Evolutionary conservation across 2,888 invertebrate species (phyloP), one percentile per base, ranked within the genome.

Genomic region (Troilus luridus): DNA sequence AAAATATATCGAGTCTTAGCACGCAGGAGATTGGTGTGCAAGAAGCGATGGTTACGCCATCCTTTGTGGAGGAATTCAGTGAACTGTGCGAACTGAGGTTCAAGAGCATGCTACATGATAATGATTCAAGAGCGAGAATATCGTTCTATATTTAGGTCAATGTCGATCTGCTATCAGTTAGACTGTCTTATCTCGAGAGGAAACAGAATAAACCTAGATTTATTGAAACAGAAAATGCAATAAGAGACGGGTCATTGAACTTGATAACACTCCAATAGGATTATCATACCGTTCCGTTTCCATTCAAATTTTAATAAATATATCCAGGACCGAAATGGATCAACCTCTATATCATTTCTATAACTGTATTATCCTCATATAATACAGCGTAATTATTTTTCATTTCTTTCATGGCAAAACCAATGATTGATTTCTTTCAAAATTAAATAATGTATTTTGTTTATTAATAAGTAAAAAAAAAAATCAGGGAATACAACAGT

Each of bases 41-140:
- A 77, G 10, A 41, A 19, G 41, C 17, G 7, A 41, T 10, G 9
- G 72, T 77, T 77, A 77, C 72, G 72, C 41, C 27, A 77, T 27
- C 72, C 19, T 77, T 41, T 77, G 72, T 77, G 72, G 41, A 17
- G 72, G 72, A 77, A 77, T 77, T 27, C 72, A 77, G 14, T 77
- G 72, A 77, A 77, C 72, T 41, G 72, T 77, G 19, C 72, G 41
- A 41, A 41, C 41, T 41, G 41, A 77, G 72, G 72, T 77, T 77
- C 72, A 77, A 77, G 72, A 77, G 5, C 72, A 41, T 41, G 41
- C 41, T 41, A 1, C 19, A 77, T 41, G 72, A 77, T 77, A 77
- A 19, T 7, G 19, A 19, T 41, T 17, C 24, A 14, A 67, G 24
- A 24, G 2, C 19, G 41, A 41, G 19, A 41, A 19, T 8, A 0